phyloP scores from a whole-genome alignment of 2,113 vertebrate genomes.

The Ceyx margarethae region DNA sequence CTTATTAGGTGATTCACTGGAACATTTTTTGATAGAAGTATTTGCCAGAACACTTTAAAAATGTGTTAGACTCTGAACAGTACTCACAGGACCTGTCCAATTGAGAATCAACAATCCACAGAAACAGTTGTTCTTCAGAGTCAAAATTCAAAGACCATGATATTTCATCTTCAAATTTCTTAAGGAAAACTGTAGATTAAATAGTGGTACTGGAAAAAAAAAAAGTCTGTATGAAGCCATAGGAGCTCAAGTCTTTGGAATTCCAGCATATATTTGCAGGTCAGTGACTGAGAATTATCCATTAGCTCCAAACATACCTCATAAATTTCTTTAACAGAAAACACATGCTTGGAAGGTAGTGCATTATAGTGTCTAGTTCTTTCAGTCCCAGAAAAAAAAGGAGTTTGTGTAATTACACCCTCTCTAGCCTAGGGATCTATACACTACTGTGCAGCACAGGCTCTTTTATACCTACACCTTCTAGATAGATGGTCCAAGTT shows the following conservation, averaged over 20 bases:
- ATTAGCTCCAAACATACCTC: neutral
- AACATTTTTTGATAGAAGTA: neutral
- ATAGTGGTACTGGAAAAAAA: neutral
- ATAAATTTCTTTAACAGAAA: neutral
- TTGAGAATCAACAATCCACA: neutral
- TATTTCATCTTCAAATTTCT: constrained; percentile 13
- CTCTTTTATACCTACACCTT: neutral
- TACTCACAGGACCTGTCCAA: neutral
- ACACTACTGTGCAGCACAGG: neutral
- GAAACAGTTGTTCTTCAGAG: neutral
- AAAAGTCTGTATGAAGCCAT: neutral
- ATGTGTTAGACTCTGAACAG: constrained; percentile 21
- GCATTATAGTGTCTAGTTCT: neutral
- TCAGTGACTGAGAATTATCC: neutral
- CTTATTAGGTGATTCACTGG: neutral
- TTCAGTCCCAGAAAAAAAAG: neutral
- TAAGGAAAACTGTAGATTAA: neutral
- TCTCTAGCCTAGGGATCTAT: neutral
- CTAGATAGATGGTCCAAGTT: too few relatives aligned
- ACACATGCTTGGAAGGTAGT: neutral
- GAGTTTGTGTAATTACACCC: neutral
- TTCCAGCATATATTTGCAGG: neutral
- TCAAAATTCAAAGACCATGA: neutral
- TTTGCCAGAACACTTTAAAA: constrained; percentile 35
- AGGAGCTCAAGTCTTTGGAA: neutral